A percentile compares a stretch with the other conserved stretches of the same genome.
These are phyloP conservation scores for Malacoraja senta DNA, from an alignment of 2,797 vertebrate genomes.

Conservation along the genomic window DNA sequence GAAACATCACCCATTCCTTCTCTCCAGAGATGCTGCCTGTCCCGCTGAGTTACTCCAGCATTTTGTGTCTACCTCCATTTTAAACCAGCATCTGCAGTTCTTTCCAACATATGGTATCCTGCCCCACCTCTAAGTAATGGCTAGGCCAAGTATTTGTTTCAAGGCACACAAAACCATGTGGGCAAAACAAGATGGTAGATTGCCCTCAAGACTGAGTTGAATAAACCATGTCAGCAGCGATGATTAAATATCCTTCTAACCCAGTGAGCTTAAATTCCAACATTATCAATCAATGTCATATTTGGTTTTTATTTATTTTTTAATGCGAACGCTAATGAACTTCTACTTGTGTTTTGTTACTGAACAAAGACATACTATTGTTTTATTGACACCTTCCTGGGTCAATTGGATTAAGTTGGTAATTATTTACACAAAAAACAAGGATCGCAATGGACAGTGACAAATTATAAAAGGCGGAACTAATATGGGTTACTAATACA, in stretches of 20 bases:
- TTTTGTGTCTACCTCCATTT: no score
- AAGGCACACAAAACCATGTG: neutral
- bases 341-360: neutral
- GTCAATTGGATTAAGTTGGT: neutral
- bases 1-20: no score
- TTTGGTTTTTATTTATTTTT: neutral
- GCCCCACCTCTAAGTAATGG: neutral
- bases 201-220: neutral
- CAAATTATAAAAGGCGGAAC: neutral
- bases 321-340: neutral
- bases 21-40: no score
- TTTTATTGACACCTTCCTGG: neutral
- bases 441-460: neutral
- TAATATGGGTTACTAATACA: neutral
- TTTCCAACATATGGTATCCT: no score
- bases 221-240: neutral
- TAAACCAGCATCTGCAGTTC: no score
- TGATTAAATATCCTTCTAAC: neutral
- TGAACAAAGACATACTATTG: neutral
- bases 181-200: neutral
- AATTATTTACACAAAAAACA: neutral
- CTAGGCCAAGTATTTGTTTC: neutral
- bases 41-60: no score
- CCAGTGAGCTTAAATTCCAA: neutral
- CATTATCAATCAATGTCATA: neutral